Evolutionary conservation across 2,888 invertebrate genomes (phyloP).

Genomic region (Myathropa florea): DNA sequence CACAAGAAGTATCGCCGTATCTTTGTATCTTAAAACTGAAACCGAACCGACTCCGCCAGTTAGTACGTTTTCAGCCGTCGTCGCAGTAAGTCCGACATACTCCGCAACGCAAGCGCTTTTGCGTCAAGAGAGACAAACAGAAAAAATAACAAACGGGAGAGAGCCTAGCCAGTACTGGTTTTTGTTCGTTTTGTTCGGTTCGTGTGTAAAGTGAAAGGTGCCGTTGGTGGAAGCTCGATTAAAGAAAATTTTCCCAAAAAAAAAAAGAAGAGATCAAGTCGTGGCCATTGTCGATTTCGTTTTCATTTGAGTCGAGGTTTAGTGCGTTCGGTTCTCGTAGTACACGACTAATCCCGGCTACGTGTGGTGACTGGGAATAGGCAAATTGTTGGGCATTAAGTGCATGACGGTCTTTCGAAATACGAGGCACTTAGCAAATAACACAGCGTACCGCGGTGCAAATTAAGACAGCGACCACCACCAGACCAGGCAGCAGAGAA

Average conservation of each 20-base stretch:
- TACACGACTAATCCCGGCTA: constrained; percentile 39
- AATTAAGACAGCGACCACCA: constrained; percentile 19
- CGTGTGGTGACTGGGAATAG: constrained; percentile 43
- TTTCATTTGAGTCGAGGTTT: constrained; percentile 53
- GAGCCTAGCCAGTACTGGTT: constrained; percentile 18
- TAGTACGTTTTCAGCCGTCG: constrained; percentile 57
- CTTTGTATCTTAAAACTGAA: constrained; percentile 59
- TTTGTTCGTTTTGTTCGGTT: constrained; percentile 5
- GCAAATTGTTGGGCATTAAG: constrained; percentile 12
- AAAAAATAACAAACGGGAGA: constrained; percentile 28
- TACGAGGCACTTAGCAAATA: constrained; percentile 7
- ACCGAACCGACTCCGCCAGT: constrained; percentile 41
- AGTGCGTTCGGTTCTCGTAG: constrained; percentile 20
- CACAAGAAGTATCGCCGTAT: constrained; percentile 59
- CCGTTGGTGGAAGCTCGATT: constrained; percentile 38
- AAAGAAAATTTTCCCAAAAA: constrained; percentile 54
- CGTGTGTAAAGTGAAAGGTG: constrained; percentile 64
- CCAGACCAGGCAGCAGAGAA: constrained; percentile 15
- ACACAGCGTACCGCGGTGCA: constrained; percentile 19
- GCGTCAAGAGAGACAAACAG: neutral
- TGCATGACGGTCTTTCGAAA: constrained; percentile 3
- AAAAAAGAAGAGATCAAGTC: constrained; percentile 12
- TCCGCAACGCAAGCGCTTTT: neutral
- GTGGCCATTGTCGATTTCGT: constrained; percentile 47
- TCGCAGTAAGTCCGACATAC: constrained; percentile 37